Conservation (phyloP, 2,113 vertebrate genomes). For the Eulemur rufifrons region DNA sequence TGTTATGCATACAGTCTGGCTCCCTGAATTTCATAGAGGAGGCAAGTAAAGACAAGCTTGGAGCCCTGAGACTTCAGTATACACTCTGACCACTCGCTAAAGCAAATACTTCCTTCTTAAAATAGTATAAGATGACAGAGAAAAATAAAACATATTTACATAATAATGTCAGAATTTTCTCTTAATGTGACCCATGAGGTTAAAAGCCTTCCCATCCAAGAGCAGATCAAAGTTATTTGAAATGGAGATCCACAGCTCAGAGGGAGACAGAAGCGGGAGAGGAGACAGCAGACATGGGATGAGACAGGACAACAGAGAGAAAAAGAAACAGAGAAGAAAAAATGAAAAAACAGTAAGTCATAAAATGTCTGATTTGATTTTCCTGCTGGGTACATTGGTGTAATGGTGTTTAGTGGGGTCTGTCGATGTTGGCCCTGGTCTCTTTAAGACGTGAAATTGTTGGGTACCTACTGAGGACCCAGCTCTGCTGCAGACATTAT, state of each 20-base stretch:
- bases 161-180: conserved; percentile 24
- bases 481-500: fast-evolving
- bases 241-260: neutral
- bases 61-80: neutral
- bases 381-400: neutral
- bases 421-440: neutral
- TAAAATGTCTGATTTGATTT: neutral
- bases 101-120: neutral
- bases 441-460: neutral
- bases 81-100: neutral
- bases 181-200: neutral
- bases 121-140: neutral
- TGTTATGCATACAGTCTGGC: fast-evolving
- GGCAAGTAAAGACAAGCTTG: neutral
- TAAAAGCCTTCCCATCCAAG: conserved; percentile 25
- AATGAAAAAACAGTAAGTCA: neutral
- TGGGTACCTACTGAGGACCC: neutral
- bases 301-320: neutral
- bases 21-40: neutral
- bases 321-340: neutral
- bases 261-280: neutral
- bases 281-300: neutral
- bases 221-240: conserved; percentile 28
- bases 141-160: conserved; percentile 1
- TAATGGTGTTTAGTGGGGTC: no score